A percentile compares a stretch with the other conserved stretches of the same genome.
Evolutionary conservation across 2,113 vertebrate genomes (phyloP).

Genomic region (Triplophysa tibetana): DNA sequence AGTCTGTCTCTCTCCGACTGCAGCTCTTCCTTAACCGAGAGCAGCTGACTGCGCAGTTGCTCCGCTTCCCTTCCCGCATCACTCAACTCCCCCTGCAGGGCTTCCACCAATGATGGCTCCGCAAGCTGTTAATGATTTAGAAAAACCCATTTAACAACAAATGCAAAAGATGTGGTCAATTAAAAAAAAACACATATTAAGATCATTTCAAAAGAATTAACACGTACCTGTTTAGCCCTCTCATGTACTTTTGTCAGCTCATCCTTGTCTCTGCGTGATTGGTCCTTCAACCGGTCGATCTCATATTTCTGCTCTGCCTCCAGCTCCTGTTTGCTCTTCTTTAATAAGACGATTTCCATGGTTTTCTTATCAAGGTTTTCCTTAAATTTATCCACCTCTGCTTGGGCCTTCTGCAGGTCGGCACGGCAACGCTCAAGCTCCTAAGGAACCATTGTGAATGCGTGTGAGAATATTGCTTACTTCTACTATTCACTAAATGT

Average conservation of each 20-base stretch:
- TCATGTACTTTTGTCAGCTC: conserved; percentile 73
- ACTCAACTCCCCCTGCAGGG: conserved; percentile 78
- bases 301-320: conserved; percentile 76
- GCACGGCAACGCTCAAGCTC: conserved; percentile 73
- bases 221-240: conserved; percentile 69
- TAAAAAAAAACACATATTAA: too few species aligned
- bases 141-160: neutral
- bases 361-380: conserved; percentile 74
- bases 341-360: conserved; percentile 79
- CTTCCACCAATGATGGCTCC: conserved; percentile 73
- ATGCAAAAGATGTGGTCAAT: too few species aligned
- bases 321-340: conserved; percentile 78
- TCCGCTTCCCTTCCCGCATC: conserved; percentile 70
- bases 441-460: conserved; percentile 58
- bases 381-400: conserved; percentile 72
- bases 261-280: conserved; percentile 73
- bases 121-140: conserved; percentile 66
- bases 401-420: conserved; percentile 69
- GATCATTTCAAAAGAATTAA: neutral
- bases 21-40: conserved; percentile 73
- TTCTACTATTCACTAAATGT: too few species aligned
- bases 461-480: too few species aligned
- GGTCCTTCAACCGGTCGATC: conserved; percentile 74
- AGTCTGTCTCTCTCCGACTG: conserved; percentile 73
- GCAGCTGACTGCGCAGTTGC: conserved; percentile 74